Evolutionary conservation across 2,797 vertebrate species (phyloP), one percentile per base, ranked within the genome.

Genomic region (Philypnodon macrostomus): DNA sequence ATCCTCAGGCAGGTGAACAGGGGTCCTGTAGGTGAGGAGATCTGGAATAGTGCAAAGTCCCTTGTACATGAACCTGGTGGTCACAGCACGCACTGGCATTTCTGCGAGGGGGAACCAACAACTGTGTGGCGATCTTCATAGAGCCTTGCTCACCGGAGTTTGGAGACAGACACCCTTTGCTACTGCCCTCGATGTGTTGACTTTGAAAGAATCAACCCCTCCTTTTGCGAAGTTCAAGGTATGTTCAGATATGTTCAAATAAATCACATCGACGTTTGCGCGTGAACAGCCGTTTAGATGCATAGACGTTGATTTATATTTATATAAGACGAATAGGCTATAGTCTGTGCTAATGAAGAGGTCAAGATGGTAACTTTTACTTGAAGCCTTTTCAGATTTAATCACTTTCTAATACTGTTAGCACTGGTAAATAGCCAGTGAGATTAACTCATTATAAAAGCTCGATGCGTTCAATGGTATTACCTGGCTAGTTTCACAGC

Each of bases 1-100:
- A 82, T 96, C 94, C 78, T 96, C 95, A 7, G 95, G 95, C 63
- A 97, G 92, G 67, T 71, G 91, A 63, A 95, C 89, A 12, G 95
- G 93, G 83, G 88, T 73, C 89, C 91, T 91, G 85, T 95, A 95
- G 60, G 92, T 71, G 81, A 96, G 92, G 88, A 96, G 90, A 85
- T 92, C 94, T 88, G 94, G 94, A 83, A 96, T 91, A 79, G 93
- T 95, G 89, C 94, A 96, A 80, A 95, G 93, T 79, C 95, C 95
- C 89, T 93, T 92, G 92, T 97, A 97, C 94, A 97, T 97, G 89
- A 97, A 94, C 88, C 94, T 95, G 90, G 94, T 94, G 85, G 94
- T 95, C 83, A 97, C 93, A 77, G 95, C 94, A 77, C 95, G 95
- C 89, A 96, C 93, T 85, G 94, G 94, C 95, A 97, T 97, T 77